Evolutionary conservation across 2,888 invertebrate species (phyloP).

Genomic region (Lepetodrilus schrolli): DNA sequence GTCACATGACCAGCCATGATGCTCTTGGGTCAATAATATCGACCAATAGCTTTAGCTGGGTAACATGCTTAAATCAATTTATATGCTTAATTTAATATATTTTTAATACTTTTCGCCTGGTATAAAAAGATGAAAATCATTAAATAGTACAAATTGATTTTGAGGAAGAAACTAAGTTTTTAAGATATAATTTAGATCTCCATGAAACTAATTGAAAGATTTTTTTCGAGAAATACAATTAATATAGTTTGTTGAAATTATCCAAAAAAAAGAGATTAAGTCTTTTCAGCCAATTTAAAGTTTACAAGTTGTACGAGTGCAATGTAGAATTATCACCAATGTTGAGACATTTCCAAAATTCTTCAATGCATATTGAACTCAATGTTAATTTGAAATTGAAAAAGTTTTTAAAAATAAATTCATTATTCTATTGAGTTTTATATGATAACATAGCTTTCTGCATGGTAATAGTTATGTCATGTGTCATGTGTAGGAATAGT

Average conservation of each 20-base stretch:
- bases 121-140: neutral
- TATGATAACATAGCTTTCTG: no score
- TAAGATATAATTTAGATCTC: neutral
- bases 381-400: no score
- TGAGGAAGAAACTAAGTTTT: neutral
- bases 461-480: no score
- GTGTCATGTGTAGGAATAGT: no score
- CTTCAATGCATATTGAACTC: no score
- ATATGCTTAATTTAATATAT: constrained; percentile 26
- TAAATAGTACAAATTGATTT: constrained; percentile 15
- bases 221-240: neutral
- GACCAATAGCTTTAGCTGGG: neutral
- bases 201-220: neutral
- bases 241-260: neutral
- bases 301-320: no score
- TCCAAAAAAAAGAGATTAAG: no score
- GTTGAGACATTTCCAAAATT: no score
- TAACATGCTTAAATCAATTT: constrained; percentile 24
- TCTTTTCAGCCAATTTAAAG: no score
- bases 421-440: no score
- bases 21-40: neutral
- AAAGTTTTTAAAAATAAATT: no score
- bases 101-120: neutral
- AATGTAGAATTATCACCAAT: no score
- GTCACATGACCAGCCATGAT: constrained; percentile 7